Base-by-base conservation (phyloP, 2,113 vertebrate genomes). In the Oryzias woworae region DNA sequence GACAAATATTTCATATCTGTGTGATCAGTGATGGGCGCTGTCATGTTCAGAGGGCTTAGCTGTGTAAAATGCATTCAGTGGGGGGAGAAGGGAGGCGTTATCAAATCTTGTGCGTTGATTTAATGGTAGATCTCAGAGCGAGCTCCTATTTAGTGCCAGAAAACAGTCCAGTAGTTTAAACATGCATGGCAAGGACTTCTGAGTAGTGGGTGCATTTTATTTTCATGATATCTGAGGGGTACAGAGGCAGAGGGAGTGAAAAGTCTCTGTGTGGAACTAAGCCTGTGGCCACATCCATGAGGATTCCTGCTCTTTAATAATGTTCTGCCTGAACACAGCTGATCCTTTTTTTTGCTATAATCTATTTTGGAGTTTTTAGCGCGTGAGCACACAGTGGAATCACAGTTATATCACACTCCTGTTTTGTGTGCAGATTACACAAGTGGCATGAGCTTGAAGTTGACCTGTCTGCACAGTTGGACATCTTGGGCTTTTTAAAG, bases 1-100 rank as follows among this genome's bases (percentile, higher is more conserved):
- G 82, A 87, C 85, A 84, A 80, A 71, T 68, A 69, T 80, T 73
- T 72, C 63, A 73, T 77, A 59, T 79, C 79, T 80, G 69, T 81
- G 77, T 57, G 47, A 84, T 83, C 69, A 58, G 60, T 20, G 69
- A 81, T 71, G 78, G 69, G 65, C 75, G 73, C 70, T 73, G 26
- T 71, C 44, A n/a, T 73, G 66, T 74, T 77, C 73, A 52, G 69
- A 75, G 24, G 65, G 83, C 48, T 72, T 72, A 64, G 73, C 63
- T 20, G 58, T 63, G 52, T 71, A 78, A 72, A 71, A 70, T 73
- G 70, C 64, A 58, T 31, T 71, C 26, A 7, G 7, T 24, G 2
- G 24, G 47, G 22, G 55, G 31, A 24, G 18, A 26, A 28, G 47
- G 4, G 47, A 50, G 31, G 56, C 64, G 51, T 43, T 47, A 53